These are phyloP conservation scores for Lamellibrachia satsuma DNA, from an alignment of 2,888 invertebrate species.

Conservation along the genomic window DNA sequence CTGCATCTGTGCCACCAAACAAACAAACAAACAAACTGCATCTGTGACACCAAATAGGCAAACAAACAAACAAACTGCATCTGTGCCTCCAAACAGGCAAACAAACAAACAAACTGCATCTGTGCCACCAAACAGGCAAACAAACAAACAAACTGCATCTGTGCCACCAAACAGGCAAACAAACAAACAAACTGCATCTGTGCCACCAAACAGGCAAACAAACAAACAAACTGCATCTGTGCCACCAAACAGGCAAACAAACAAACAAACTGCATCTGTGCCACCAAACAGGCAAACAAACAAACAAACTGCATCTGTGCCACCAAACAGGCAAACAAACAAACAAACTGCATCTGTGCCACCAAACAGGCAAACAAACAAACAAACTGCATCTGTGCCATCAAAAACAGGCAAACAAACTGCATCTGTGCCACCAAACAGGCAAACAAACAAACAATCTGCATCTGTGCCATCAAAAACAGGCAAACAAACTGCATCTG, in stretches of 20 bases:
- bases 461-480: background rate
- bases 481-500: background rate
- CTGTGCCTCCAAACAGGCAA: too few species aligned
- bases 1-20: background rate
- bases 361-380: background rate
- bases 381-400: background rate
- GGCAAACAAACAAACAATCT: background rate
- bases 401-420: too few species aligned
- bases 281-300: background rate
- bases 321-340: too few species aligned
- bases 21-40: background rate
- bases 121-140: background rate
- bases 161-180: too few species aligned
- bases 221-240: background rate
- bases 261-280: background rate
- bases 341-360: background rate
- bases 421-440: background rate
- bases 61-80: background rate
- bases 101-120: background rate
- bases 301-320: background rate
- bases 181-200: background rate
- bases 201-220: background rate
- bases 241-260: too few species aligned
- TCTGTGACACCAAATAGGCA: background rate
- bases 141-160: background rate